phyloP scores from a whole-genome alignment of 2,888 invertebrate species.

The Dioctria linearis region DNA sequence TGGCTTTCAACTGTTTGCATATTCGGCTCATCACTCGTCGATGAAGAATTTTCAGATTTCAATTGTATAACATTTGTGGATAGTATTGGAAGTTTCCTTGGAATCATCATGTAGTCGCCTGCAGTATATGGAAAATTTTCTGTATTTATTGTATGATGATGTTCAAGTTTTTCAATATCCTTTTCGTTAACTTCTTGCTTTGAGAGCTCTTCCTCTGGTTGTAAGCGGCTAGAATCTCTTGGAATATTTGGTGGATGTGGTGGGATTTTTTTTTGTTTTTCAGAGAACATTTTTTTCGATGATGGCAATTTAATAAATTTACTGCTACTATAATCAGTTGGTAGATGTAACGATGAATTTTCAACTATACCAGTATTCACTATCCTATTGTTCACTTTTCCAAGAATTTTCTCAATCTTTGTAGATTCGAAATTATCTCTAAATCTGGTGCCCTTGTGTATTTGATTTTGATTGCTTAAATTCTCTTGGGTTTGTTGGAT shows the following conservation, averaged over 20 bases:
- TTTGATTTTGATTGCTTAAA: constrained; percentile 11
- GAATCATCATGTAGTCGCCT: constrained; percentile 4
- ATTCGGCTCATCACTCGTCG: constrained; percentile 20
- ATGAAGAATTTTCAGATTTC: constrained; percentile 23
- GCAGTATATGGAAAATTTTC: constrained; percentile 15
- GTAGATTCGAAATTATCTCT: constrained; percentile 16
- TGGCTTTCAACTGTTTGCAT: constrained; percentile 7
- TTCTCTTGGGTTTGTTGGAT: constrained; percentile 2
- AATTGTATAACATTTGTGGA: constrained; percentile 9
- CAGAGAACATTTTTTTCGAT: constrained; percentile 1
- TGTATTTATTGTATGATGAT: constrained; percentile 39
- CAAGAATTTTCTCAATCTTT: constrained; percentile 15
- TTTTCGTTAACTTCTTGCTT: not conserved
- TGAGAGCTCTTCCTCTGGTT: not conserved
- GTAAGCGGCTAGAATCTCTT: not conserved
- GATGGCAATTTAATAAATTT: not conserved
- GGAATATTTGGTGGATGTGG: not conserved
- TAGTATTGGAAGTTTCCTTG: not conserved
- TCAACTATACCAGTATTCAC: not conserved
- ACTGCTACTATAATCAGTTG: not conserved
- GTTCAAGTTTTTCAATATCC: constrained; percentile 3
- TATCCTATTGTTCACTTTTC: constrained; percentile 3
- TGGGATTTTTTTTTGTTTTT: constrained; percentile 1
- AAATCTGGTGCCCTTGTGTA: constrained; percentile 3
- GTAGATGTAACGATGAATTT: not conserved